Conservation (phyloP, 2,888 invertebrate genomes). For the Phania funesta region DNA sequence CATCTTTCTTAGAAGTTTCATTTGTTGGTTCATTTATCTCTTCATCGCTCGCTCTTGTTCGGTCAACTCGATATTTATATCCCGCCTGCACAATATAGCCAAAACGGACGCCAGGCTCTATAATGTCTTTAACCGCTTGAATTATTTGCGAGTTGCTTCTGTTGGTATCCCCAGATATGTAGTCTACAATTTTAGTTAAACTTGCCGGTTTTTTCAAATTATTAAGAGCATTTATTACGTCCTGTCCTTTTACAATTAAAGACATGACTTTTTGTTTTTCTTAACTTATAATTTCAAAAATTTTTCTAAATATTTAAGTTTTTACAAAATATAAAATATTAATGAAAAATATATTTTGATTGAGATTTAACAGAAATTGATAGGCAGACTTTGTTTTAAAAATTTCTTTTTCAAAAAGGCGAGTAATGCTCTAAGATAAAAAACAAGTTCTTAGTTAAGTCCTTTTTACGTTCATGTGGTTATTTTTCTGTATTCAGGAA, state of each 20-base stretch:
- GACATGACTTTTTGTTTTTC: conserved; percentile 1
- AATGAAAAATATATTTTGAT: no score
- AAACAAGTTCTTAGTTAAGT: no score
- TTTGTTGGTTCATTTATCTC: neutral
- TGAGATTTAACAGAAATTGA: no score
- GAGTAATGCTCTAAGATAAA: no score
- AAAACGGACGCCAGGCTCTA: conserved; percentile 25
- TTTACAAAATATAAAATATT: neutral
- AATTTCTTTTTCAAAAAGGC: no score
- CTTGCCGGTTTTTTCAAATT: conserved; percentile 4
- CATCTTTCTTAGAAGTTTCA: neutral
- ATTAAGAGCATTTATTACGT: conserved; percentile 24
- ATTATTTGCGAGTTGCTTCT: neutral
- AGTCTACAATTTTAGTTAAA: neutral
- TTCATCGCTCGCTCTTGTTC: neutral
- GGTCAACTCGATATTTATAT: neutral
- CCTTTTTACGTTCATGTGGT: no score
- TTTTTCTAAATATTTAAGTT: neutral
- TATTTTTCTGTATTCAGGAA: no score
- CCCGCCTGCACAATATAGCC: conserved; percentile 1
- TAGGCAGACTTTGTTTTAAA: no score
- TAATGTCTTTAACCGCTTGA: neutral
- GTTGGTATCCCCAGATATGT: neutral
- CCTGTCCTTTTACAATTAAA: conserved; percentile 7
- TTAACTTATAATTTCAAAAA: neutral